These are phyloP conservation scores for Charina bottae DNA, from an alignment of 2,113 vertebrate genomes.

Conservation along the genomic window DNA sequence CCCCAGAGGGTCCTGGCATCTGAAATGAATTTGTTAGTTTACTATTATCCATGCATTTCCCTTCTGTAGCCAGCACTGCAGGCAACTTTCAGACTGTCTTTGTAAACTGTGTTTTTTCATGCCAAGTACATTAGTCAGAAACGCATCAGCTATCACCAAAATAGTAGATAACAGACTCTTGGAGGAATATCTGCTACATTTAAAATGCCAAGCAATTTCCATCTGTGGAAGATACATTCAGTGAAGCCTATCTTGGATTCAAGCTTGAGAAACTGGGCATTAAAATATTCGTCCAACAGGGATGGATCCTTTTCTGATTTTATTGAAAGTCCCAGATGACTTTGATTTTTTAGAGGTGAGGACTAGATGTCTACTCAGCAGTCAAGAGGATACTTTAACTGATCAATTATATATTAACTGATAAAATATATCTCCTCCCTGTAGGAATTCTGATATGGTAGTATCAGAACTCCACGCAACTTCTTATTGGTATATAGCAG, in stretches of 20 bases:
- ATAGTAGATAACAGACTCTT: conserved; percentile 31
- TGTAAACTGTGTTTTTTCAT: not conserved
- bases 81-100: conserved; percentile 19
- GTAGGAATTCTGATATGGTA: too few relatives aligned
- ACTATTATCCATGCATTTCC: conserved; percentile 16
- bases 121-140: conserved; percentile 36
- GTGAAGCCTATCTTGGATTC: conserved; percentile 35
- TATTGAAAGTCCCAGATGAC: conserved; percentile 27
- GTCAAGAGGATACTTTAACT: conserved; percentile 61
- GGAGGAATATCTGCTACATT: not conserved
- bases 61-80: conserved; percentile 42
- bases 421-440: too few relatives aligned
- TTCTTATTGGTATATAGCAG: too few relatives aligned
- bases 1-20: conserved; percentile 59
- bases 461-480: too few relatives aligned
- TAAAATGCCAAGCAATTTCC: not conserved
- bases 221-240: not conserved
- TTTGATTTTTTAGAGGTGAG: conserved; percentile 31
- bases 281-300: not conserved
- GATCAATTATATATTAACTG: conserved; percentile 57
- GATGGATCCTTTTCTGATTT: conserved; percentile 17
- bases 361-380: conserved; percentile 38
- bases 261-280: conserved; percentile 31
- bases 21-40: conserved; percentile 49
- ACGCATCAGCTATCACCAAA: conserved; percentile 7